Percentiles rank a stretch among this genome's conserved stretches.
phyloP scores from a whole-genome alignment of 2,888 invertebrate species.

The Petrophora chlorosata region DNA sequence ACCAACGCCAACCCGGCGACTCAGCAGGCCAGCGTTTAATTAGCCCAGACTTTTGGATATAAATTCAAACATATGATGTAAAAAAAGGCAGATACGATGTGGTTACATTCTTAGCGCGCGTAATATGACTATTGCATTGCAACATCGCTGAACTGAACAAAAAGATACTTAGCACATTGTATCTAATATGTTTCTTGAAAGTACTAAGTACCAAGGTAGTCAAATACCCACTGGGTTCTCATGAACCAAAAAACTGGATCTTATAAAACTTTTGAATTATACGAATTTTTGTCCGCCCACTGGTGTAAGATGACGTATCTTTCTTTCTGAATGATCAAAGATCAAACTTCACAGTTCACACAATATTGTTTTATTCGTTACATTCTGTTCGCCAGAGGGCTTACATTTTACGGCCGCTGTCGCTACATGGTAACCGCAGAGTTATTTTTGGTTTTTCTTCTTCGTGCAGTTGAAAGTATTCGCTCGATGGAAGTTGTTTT shows the following conservation, averaged over 20 bases:
- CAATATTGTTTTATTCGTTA: conserved; percentile 23
- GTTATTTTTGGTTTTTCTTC: conserved; percentile 27
- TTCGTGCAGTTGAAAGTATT: conserved; percentile 13
- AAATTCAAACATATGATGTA: conserved; percentile 35
- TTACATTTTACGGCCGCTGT: conserved; percentile 31
- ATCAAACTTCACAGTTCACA: conserved; percentile 40
- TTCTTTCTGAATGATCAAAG: conserved; percentile 1
- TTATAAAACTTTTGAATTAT: background rate
- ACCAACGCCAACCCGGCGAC: conserved; percentile 38
- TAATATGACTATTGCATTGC: no score
- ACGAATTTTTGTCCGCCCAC: no score
- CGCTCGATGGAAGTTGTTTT: background rate
- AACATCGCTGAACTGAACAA: background rate
- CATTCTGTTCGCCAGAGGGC: conserved; percentile 25
- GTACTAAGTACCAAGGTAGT: no score
- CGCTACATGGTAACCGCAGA: conserved; percentile 29
- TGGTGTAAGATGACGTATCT: background rate
- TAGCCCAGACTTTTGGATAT: conserved; percentile 53
- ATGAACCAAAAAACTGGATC: background rate
- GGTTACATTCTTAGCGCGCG: no score
- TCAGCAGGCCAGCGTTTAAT: conserved; percentile 49
- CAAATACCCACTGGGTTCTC: no score
- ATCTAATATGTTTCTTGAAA: no score
- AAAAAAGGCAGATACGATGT: conserved; percentile 1
- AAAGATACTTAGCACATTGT: no score